Conservation (phyloP, 92 coral and sea anemone genomes). For the Phenganax stokvisi region DNA sequence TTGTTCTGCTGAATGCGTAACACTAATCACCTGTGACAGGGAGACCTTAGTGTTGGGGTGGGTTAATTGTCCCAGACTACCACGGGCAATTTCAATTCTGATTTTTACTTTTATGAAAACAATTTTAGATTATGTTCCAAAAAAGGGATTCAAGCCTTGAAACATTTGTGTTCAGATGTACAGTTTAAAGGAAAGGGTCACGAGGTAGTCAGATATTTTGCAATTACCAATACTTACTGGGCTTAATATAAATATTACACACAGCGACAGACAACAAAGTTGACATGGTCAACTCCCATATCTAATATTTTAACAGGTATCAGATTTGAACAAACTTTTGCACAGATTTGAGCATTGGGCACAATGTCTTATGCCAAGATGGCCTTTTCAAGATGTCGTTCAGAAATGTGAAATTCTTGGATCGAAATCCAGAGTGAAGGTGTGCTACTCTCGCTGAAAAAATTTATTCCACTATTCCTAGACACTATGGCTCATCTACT, state of each 20-base stretch:
- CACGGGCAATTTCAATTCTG: background rate
- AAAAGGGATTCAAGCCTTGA: slow-evolving; percentile 80
- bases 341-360: slow-evolving; percentile 97
- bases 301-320: slow-evolving; percentile 49
- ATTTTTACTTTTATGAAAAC: too few relatives aligned
- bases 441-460: slow-evolving; percentile 3
- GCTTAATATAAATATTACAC: too few relatives aligned
- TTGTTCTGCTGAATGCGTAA: too few relatives aligned
- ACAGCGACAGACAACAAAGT: too few relatives aligned
- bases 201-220: slow-evolving; percentile 54
- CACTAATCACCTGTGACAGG: too few relatives aligned
- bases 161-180: slow-evolving; percentile 68
- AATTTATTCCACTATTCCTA: background rate
- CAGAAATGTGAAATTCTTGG: slow-evolving; percentile 82
- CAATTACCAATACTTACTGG: background rate
- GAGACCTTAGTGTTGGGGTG: background rate
- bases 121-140: slow-evolving; percentile 63
- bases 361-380: slow-evolving; percentile 87
- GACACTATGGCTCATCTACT: background rate
- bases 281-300: background rate
- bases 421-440: slow-evolving; percentile 80
- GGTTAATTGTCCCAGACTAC: background rate
- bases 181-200: slow-evolving; percentile 95
- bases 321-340: slow-evolving; percentile 73
- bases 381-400: slow-evolving; percentile 81